Evolutionary conservation across 2,888 invertebrate species (phyloP).

Genomic region (Macaria notata): DNA sequence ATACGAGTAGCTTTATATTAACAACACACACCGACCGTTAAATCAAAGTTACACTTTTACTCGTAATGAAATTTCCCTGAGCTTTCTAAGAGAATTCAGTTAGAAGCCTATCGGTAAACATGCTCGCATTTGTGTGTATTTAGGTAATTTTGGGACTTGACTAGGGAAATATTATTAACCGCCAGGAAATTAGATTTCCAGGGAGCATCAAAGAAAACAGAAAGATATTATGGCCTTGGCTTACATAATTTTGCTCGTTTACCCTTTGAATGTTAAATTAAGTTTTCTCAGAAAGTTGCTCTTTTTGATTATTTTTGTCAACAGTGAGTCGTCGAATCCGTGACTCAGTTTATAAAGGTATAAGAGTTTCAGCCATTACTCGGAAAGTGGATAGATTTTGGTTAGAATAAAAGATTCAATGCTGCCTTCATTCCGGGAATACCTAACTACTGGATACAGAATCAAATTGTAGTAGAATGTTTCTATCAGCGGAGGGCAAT

Average conservation of each 20-base stretch:
- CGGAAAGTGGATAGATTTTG: too few relatives aligned
- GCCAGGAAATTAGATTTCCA: slow-evolving; percentile 35
- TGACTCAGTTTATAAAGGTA: neutral
- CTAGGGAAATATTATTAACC: slow-evolving; percentile 34
- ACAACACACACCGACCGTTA: neutral
- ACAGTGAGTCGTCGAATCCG: slow-evolving; percentile 4
- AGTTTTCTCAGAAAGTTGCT: slow-evolving; percentile 15
- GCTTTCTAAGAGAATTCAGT: slow-evolving; percentile 13
- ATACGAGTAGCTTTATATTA: neutral
- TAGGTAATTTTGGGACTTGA: slow-evolving; percentile 29
- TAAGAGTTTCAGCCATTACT: neutral
- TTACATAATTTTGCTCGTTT: slow-evolving; percentile 23
- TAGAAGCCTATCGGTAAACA: slow-evolving; percentile 18
- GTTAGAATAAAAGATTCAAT: too few relatives aligned
- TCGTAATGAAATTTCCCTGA: slow-evolving; percentile 13
- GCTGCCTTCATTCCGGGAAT: too few relatives aligned
- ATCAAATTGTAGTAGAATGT: neutral
- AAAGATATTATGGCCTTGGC: slow-evolving; percentile 26
- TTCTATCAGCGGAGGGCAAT: slow-evolving; percentile 36
- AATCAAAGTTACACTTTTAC: slow-evolving; percentile 11
- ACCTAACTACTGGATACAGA: too few relatives aligned
- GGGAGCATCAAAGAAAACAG: slow-evolving; percentile 34
- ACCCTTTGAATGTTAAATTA: slow-evolving; percentile 27
- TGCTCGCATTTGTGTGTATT: slow-evolving; percentile 13
- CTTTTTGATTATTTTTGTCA: slow-evolving; percentile 13